These are phyloP conservation scores for Drosophila siamana DNA, from an alignment of 2,888 invertebrate genomes.

Conservation along the genomic window DNA sequence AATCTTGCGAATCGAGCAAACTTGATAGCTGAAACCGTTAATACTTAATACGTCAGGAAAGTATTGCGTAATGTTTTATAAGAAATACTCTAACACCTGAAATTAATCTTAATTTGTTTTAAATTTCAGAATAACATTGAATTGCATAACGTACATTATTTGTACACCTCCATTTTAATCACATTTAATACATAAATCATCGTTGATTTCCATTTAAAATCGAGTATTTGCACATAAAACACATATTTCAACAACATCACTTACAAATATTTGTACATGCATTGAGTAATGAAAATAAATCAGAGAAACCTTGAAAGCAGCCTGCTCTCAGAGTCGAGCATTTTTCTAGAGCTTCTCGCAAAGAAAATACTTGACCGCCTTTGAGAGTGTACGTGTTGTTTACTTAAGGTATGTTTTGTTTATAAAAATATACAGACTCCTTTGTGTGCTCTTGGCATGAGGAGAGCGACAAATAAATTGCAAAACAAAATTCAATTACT, in stretches of 20 bases:
- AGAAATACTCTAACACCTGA: no score
- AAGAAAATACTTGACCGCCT: constrained; percentile 36
- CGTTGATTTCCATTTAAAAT: no score
- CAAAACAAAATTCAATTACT: constrained; percentile 79
- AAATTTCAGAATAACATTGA: no score
- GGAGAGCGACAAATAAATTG: constrained; percentile 64
- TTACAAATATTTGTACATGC: not conserved
- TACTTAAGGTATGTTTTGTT: constrained; percentile 23
- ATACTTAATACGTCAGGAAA: constrained; percentile 9
- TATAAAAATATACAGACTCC: constrained; percentile 22
- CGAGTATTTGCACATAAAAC: no score
- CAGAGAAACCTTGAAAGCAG: constrained; percentile 1
- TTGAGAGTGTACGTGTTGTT: constrained; percentile 19
- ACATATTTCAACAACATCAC: not conserved
- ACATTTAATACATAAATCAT: no score
- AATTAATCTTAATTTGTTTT: no score
- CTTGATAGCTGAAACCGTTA: constrained; percentile 32
- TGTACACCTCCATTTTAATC: no score
- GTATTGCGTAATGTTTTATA: not conserved
- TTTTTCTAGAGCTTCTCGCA: constrained; percentile 23
- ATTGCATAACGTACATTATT: no score
- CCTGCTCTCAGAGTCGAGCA: constrained; percentile 4
- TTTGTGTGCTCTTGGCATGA: constrained; percentile 57
- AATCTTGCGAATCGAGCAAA: constrained; percentile 39
- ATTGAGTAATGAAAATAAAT: not conserved